Evolutionary conservation across 2,113 vertebrate species (phyloP), one percentile per base, ranked within the genome.

Genomic region (Zapornia atra): DNA sequence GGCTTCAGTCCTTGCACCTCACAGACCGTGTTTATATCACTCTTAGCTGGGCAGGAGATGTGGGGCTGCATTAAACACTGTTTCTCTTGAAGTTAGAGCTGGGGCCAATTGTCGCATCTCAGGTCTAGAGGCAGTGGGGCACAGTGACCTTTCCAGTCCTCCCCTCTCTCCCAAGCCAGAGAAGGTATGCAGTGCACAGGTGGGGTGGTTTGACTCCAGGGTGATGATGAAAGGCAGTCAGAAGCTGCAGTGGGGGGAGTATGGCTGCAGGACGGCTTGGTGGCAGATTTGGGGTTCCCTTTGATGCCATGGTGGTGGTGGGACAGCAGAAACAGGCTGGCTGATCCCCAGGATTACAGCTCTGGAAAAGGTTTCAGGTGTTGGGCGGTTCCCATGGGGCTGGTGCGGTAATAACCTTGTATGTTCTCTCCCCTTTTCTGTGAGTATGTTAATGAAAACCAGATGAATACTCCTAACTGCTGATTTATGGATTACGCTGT

Each of bases 261-360:
- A 13, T 28, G 44, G 51, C 36, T 33, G 57, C 21, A 3, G 22
- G 11, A 7, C 2, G 0, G 33, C 17, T 14, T 4, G 7, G 24
- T 13, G 33, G 33, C 16, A 38, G 40, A 9, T 44, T 42, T 44
- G 82, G 26, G 8, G 33, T 79, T 61, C 13, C 26, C 24, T n/a
- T 19, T 46, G 44, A 46, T 46, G 44, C 44, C 44, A 46, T 46
- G 44, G 44, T 18, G 17, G 17, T 46, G 31, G 5, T 46, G 79
- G 53, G 19, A 26, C 51, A 46, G 71, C 53, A 19, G 66, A 34
- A 34, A 50, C 12, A 10, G 6, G 12, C 63, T 42, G 63, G 19
- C 13, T 21, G 46, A 54, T 26, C 50, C 50, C 50, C 24, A 25
- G 50, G 24, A 12, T 75, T 36, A 34, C 19, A 20, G 34, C 82